Evolutionary conservation across 2,797 vertebrate species (phyloP), one percentile per base, ranked within the genome.

Genomic region (Sebastolobus altivelis): DNA sequence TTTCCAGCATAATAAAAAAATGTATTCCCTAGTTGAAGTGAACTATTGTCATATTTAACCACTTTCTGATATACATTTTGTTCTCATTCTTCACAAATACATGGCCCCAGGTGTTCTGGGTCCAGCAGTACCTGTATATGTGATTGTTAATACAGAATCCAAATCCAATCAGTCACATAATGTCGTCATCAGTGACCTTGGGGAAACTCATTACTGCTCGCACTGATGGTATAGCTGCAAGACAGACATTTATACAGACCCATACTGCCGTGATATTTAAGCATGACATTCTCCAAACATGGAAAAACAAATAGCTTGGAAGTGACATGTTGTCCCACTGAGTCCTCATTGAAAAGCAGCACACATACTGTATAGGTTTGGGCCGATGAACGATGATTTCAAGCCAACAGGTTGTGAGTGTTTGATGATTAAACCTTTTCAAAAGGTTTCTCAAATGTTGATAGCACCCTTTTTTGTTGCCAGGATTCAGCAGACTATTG

Each of bases 261-360:
- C 40, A 77, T 46, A 60, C 60, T 29, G 49, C 46, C 1, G 18
- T 72, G 73, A 78, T 77, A 87, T 88, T 88, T 83, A 65, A 81
- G 58, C 59, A 40, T 71, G 73, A 68, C 72, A 75, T 81, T 89
- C 46, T 72, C n/a, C 61, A 79, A 69, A 78, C 65, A 72, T 5
- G 14, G 63, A 22, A 59, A 67, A 80, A 80, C 58, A 68, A 84
- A 84, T 25, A 72, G 25, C 58, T 59, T 27, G 4, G 13, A 29
- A 67, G 29, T 73, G 52, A 60, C 20, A 37, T 13, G 16, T 8
- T 31, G 18, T 77, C 49, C 52, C 31, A 61, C n/a, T 6, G 25
- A 56, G 54, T 43, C 35, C 49, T 61, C 5, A 37, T 13, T n/a
- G 22, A 72, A 55, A 43, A 40, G 25, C 56, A 49, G 25, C 22